phyloP scores from a whole-genome alignment of 2,113 vertebrate genomes.

The Leucoraja erinaceus region DNA sequence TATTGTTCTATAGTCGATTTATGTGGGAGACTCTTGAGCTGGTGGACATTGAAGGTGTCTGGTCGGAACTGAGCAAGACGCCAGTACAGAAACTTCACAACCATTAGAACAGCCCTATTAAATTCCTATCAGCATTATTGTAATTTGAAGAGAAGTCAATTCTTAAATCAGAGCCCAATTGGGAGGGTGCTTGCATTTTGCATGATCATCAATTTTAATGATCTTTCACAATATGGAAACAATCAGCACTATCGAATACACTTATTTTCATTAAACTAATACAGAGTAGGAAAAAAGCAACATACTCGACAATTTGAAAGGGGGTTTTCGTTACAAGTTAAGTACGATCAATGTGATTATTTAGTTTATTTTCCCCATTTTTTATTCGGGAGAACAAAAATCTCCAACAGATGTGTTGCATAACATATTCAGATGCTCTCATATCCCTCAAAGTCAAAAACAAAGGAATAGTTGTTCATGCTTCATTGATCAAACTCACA shows the following conservation, averaged over 20 bases:
- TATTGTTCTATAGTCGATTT: too few species aligned
- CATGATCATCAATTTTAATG: neutral
- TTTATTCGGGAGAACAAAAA: neutral
- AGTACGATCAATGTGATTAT: neutral
- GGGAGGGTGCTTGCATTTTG: neutral
- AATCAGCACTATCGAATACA: neutral
- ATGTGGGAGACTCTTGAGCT: too few species aligned
- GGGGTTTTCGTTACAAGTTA: neutral
- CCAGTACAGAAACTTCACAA: neutral
- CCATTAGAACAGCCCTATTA: neutral
- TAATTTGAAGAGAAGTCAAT: neutral
- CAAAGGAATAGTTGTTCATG: constrained; percentile 44
- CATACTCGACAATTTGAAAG: neutral
- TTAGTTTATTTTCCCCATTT: neutral
- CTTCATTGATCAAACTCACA: constrained; percentile 57
- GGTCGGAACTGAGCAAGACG: too few species aligned
- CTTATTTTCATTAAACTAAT: neutral
- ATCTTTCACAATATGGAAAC: neutral
- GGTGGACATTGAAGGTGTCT: too few species aligned
- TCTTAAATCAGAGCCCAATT: neutral
- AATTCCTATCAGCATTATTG: neutral
- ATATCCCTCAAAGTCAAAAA: constrained; percentile 12
- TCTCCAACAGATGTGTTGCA: neutral
- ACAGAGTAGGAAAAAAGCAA: neutral
- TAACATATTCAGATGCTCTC: neutral